Conservation (phyloP, 2,113 vertebrate genomes). For the Chroicocephalus ridibundus region DNA sequence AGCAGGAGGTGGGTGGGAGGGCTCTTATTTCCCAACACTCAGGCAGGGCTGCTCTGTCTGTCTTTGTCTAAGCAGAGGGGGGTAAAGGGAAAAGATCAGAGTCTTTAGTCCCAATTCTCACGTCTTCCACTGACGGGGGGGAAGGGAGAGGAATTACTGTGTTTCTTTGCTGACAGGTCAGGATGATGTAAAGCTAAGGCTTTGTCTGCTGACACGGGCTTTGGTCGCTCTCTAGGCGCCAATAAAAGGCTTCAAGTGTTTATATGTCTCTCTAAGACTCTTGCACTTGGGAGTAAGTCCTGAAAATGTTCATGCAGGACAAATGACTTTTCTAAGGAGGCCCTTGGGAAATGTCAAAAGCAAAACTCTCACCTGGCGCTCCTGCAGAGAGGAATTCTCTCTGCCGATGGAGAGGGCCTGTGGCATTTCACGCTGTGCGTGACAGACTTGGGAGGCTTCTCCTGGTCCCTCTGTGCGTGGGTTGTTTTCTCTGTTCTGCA, state of each 20-base stretch:
- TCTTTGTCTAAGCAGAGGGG: background rate
- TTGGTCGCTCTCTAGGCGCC: background rate
- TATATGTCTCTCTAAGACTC: background rate
- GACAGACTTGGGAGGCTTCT: background rate
- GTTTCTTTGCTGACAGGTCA: background rate
- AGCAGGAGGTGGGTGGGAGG: background rate
- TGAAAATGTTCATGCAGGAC: background rate
- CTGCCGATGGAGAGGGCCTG: background rate
- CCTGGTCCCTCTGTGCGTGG: fast-evolving
- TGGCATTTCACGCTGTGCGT: fast-evolving
- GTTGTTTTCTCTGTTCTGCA: background rate
- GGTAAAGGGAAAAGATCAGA: background rate
- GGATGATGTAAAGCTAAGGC: background rate
- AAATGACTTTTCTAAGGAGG: background rate
- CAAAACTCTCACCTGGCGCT: background rate
- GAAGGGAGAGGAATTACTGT: background rate
- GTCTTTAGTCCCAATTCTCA: background rate
- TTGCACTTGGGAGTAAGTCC: background rate
- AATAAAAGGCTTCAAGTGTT: background rate
- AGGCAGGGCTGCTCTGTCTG: background rate
- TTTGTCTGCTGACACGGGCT: background rate
- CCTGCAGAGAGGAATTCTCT: background rate
- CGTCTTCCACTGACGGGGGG: background rate
- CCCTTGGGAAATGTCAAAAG: background rate
- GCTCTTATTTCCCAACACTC: background rate